These are phyloP conservation scores for Drosophila formosana DNA, from an alignment of 2,888 invertebrate genomes.

Conservation along the genomic window DNA sequence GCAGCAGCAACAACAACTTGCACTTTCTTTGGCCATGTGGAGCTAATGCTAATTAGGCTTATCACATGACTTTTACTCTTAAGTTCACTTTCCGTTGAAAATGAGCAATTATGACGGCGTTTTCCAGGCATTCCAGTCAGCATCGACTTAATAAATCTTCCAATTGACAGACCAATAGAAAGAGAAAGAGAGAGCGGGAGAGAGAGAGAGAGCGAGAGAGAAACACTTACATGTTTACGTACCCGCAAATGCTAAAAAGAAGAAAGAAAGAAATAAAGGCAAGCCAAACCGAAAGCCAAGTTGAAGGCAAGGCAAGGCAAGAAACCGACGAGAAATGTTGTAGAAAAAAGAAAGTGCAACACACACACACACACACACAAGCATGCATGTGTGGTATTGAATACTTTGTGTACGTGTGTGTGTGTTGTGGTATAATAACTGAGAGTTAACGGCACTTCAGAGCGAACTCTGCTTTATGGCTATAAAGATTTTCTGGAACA, in stretches of 20 bases:
- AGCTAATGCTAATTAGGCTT: constrained; percentile 43
- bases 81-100: constrained; percentile 67
- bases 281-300: constrained; percentile 25
- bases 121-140: constrained; percentile 41
- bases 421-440: constrained; percentile 20
- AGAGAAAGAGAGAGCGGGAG: constrained; percentile 5
- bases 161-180: constrained; percentile 60
- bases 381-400: constrained; percentile 5
- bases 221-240: constrained; percentile 3
- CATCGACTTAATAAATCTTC: constrained; percentile 64
- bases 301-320: constrained; percentile 38
- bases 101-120: constrained; percentile 64
- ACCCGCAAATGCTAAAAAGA: constrained; percentile 36
- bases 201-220: constrained; percentile 5
- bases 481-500: constrained; percentile 40
- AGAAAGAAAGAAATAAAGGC: background rate
- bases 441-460: constrained; percentile 53
- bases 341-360: constrained; percentile 72
- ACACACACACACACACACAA: constrained; percentile 14
- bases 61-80: constrained; percentile 67
- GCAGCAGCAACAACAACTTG: constrained; percentile 39
- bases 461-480: constrained; percentile 19
- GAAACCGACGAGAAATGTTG: constrained; percentile 57
- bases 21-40: constrained; percentile 57
- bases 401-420: background rate